Evolutionary conservation across 2,113 vertebrate species (phyloP), one percentile per base, ranked within the genome.

Genomic region (Holacanthus passer): DNA sequence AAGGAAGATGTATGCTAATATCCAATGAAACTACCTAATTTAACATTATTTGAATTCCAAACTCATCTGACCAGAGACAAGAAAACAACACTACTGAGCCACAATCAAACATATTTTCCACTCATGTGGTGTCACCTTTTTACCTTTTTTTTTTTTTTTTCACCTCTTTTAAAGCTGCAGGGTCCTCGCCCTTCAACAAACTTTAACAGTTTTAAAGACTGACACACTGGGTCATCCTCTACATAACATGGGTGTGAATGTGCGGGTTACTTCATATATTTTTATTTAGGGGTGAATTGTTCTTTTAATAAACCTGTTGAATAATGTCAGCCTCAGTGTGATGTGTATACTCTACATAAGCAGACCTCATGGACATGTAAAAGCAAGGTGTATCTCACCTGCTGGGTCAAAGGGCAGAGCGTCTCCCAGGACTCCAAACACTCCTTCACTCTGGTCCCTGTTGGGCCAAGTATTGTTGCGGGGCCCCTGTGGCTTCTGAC

Each of bases 391-490:
- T 14, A 8, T 20, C 92, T 83, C 89, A 99, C 98, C 98, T 96
- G 98, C 98, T 67, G 98, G 98, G 90, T 99, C 98, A 69, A 99
- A 99, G 77, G 98, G 97, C 85, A 99, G 92, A 45, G 97, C 94
- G 90, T 99, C 98, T 88, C 97, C 98, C 93, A 99, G 66, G 93
- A 98, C 97, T 47, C 97, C 97, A 68, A 98, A 99, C 85, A 96
- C 94, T 50, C 97, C 97, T 48, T 99, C 98, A 22, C 94, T 98
- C 94, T 99, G 98, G 92, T 99, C 97, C 83, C 98, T 96, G 93
- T 99, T 99, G 70, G 98, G 98, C 98, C 98, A 99, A 0, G 98
- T 99, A 91, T 99, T 99, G 92, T 99, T 99, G 70, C 98, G 97
- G 55, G 97, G 97, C 87, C 97, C 98, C 91, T 97, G 97, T 0